phyloP scores from a whole-genome alignment of 2,113 vertebrate genomes.

The Xenopus borealis region DNA sequence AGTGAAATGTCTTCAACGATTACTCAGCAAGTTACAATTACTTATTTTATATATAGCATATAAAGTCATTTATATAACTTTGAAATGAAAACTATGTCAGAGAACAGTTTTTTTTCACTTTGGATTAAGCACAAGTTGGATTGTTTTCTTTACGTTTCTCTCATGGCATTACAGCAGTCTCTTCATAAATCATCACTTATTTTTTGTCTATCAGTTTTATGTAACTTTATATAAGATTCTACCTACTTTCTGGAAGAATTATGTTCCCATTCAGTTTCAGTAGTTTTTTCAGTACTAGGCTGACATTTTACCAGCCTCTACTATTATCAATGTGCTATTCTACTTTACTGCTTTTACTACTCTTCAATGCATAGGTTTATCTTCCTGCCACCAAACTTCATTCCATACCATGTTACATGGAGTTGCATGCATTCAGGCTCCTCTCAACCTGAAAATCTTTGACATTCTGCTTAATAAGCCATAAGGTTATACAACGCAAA shows the following conservation, averaged over 20 bases:
- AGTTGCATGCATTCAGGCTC: conserved; percentile 9
- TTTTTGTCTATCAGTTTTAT: conserved; percentile 34
- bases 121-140: too few relatives aligned
- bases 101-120: too few relatives aligned
- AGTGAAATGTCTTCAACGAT: too few relatives aligned
- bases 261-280: conserved; percentile 26
- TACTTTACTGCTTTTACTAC: conserved; percentile 43
- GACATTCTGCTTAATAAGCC: conserved; percentile 21
- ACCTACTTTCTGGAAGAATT: conserved; percentile 27
- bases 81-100: too few relatives aligned
- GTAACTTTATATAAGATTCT: conserved; percentile 5
- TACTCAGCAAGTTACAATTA: too few relatives aligned
- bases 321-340: conserved; percentile 34
- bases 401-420: conserved; percentile 22
- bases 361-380: conserved; percentile 17
- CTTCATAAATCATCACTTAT: conserved; percentile 7
- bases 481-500: conserved; percentile 1
- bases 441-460: conserved; percentile 31
- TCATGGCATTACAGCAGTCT: not conserved
- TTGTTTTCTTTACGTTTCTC: too few relatives aligned
- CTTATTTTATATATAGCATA: too few relatives aligned
- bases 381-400: conserved; percentile 23
- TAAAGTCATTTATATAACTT: too few relatives aligned
- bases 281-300: conserved; percentile 24
- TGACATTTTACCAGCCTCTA: conserved; percentile 30